phyloP scores from a whole-genome alignment of 2,113 vertebrate genomes.

The Lasiurus cinereus region DNA sequence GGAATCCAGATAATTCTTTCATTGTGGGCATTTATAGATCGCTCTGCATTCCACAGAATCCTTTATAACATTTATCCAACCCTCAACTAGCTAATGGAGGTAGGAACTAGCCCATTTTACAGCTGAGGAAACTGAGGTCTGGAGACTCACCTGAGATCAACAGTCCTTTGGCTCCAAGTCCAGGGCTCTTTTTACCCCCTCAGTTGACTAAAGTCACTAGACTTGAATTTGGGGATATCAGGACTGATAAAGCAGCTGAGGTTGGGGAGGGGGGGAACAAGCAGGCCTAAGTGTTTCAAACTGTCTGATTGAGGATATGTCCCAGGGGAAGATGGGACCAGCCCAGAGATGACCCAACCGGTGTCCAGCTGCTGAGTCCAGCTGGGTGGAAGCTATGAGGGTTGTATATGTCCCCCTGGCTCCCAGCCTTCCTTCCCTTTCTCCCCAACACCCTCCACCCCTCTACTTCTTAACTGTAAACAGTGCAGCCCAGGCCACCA shows the following conservation, averaged over 20 bases:
- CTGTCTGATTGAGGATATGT: not conserved
- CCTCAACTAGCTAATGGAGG: not conserved
- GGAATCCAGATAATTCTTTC: not conserved
- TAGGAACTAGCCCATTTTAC: not conserved
- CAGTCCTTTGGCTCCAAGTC: not conserved
- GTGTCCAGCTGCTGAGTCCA: not conserved
- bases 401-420: not conserved
- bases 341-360: not conserved
- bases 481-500: not conserved
- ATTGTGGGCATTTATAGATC: not conserved
- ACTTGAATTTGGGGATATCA: not conserved
- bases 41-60: not conserved
- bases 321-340: not conserved
- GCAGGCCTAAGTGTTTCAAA: not conserved
- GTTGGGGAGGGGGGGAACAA: fast-evolving
- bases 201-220: not conserved
- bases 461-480: not conserved
- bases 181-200: not conserved
- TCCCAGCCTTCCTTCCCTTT: not conserved
- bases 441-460: not conserved
- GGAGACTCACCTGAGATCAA: not conserved
- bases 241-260: no score
- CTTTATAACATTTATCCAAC: not conserved
- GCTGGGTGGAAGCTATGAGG: not conserved
- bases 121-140: not conserved